Evolutionary conservation across 2,113 vertebrate genomes (phyloP), one percentile per base, ranked within the genome.

Genomic region (Falco punctatus): DNA sequence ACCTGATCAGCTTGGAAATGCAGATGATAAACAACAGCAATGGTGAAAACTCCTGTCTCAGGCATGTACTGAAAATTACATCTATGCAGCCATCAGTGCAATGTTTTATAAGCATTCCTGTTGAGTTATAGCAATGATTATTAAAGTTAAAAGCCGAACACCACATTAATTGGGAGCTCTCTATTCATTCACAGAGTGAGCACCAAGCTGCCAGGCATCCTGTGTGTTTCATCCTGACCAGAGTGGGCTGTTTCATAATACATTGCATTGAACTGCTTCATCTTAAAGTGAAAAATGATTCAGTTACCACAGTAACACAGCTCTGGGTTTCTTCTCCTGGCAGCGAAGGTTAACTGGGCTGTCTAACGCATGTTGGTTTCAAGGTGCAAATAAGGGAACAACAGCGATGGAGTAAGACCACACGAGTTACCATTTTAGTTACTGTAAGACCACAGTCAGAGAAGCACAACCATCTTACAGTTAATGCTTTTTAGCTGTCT

Each of bases 241-340:
- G 64, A 89, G 91, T 51, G 72, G 88, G 92, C 89, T 92, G 79
- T 94, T 96, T 97, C 92, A 96, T 96, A 97, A 96, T 82, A 91
- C 96, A 86, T 67, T 71, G 92, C 92, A 89, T 93, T 92, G 95
- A 97, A 97, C 95, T 12, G 21, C 95, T 97, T 88, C 28, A 11
- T 97, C 97, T 97, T 70, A 75, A 87, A 91, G 97, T 94, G 94
- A 96, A 96, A 97, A 97, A 95, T 91, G 96, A 97, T 98, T 97
- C 97, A 93, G 98, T 98, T 98, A 97, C 98, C 98, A 98, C 73
- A 98, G 98, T 92, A 98, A 98, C 98, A 33, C 86, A 86, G 94
- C 90, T 93, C 95, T 49, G 28, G 33, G 81, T 92, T 95, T 92
- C 65, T 6, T 97, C 96, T 97, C 92, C 80, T 79, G 70, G 77